phyloP scores from a whole-genome alignment of 2,888 invertebrate species.

The Deroplatys truncata region DNA sequence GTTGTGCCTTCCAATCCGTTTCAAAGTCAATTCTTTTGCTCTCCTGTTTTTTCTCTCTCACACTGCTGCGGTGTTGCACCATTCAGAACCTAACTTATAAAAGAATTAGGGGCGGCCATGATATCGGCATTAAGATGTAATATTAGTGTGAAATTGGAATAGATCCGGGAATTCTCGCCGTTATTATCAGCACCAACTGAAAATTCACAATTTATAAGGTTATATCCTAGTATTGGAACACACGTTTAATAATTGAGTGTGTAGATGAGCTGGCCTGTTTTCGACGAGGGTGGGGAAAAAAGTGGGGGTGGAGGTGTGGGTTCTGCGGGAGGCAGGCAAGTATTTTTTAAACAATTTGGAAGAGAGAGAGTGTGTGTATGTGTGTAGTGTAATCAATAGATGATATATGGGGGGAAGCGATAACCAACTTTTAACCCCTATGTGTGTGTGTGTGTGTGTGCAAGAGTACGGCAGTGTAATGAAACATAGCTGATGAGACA shows the following conservation, averaged over 20 bases:
- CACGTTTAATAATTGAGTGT: conserved; percentile 7
- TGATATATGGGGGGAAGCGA: conserved; percentile 18
- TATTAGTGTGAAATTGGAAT: background rate
- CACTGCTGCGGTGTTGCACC: background rate
- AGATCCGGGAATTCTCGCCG: background rate
- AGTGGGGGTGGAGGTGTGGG: background rate
- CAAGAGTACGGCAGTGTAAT: background rate
- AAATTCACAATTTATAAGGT: conserved; percentile 11
- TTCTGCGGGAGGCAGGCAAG: background rate
- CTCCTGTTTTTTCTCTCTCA: background rate
- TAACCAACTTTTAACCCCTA: conserved; percentile 14
- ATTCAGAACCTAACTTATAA: background rate
- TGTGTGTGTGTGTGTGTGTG: background rate
- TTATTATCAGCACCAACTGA: background rate
- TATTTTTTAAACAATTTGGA: conserved; percentile 13
- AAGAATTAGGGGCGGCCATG: background rate
- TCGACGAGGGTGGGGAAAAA: background rate
- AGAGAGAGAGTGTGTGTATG: background rate
- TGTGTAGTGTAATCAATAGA: conserved; percentile 21
- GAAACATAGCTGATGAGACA: conserved; percentile 24
- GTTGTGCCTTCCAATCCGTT: background rate
- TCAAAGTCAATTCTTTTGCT: background rate
- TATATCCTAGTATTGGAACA: background rate
- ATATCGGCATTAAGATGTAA: background rate
- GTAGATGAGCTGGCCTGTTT: background rate